Conservation (phyloP, 2,888 invertebrate species). For the Onthophagus sagittarius region DNA sequence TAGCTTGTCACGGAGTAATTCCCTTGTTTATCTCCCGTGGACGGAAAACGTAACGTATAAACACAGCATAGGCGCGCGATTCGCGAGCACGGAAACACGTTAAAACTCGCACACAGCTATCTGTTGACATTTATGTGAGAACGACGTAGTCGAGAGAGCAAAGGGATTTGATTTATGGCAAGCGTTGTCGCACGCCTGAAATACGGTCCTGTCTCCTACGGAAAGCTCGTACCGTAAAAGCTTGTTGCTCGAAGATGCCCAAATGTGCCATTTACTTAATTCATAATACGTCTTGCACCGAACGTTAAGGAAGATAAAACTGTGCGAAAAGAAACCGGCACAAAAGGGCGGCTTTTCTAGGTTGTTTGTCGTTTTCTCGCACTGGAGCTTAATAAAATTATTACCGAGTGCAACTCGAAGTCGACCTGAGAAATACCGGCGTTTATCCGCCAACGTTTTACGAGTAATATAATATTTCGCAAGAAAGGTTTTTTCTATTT, state of each 20-base stretch:
- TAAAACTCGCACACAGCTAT: background rate
- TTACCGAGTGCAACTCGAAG: background rate
- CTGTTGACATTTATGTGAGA: slow-evolving; percentile 18
- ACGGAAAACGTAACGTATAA: background rate
- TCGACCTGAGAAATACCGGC: background rate
- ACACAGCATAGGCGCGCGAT: background rate
- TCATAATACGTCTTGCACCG: slow-evolving; percentile 33
- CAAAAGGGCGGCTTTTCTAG: too few species aligned
- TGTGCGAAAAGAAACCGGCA: slow-evolving; percentile 15
- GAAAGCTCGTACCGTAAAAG: slow-evolving; percentile 26
- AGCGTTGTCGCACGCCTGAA: slow-evolving; percentile 22
- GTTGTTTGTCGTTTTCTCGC: background rate
- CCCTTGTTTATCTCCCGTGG: background rate
- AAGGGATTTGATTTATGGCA: slow-evolving; percentile 25
- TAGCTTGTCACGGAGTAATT: background rate
- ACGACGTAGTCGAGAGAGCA: slow-evolving; percentile 7
- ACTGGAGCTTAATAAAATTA: background rate
- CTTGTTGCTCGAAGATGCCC: slow-evolving; percentile 35
- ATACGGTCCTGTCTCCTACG: slow-evolving; percentile 24
- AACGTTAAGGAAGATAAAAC: slow-evolving; percentile 35
- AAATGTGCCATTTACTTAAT: slow-evolving; percentile 38
- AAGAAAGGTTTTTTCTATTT: background rate
- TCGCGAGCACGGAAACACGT: background rate
- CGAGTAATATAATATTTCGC: background rate
- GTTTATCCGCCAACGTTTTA: too few species aligned